These are phyloP conservation scores for Pangasianodon hypophthalmus DNA, from an alignment of 2,113 vertebrate genomes.

Conservation along the genomic window DNA sequence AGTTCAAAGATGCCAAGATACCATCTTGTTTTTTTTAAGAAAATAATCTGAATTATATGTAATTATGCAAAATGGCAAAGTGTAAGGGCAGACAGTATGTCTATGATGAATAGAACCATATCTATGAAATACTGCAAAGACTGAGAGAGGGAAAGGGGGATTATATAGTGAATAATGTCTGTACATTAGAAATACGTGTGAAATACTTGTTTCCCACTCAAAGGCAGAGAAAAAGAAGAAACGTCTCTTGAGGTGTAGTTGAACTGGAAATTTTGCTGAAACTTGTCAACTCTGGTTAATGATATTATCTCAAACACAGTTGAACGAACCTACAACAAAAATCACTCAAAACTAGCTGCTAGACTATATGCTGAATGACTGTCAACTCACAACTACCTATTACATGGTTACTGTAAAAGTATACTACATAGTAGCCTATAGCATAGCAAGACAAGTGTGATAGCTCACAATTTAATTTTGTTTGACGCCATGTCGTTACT, in stretches of 20 bases:
- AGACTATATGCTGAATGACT: neutral
- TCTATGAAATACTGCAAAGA: neutral
- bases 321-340: neutral
- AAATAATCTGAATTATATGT: neutral
- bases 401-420: neutral
- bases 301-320: neutral
- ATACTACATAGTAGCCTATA: neutral
- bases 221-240: slow-evolving; percentile 8
- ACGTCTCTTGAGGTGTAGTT: neutral
- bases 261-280: neutral
- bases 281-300: neutral
- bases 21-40: neutral
- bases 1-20: neutral
- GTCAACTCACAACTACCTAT: neutral
- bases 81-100: neutral
- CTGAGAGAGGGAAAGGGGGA: neutral
- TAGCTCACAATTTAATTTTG: neutral
- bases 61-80: neutral
- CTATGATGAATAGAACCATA: neutral
- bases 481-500: neutral
- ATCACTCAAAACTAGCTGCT: neutral
- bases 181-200: neutral
- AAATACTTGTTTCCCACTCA: neutral
- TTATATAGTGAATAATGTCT: neutral
- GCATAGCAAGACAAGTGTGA: neutral